These are phyloP conservation scores for Linurgus olivaceus DNA, from an alignment of 2,797 vertebrate species.

Conservation along the genomic window DNA sequence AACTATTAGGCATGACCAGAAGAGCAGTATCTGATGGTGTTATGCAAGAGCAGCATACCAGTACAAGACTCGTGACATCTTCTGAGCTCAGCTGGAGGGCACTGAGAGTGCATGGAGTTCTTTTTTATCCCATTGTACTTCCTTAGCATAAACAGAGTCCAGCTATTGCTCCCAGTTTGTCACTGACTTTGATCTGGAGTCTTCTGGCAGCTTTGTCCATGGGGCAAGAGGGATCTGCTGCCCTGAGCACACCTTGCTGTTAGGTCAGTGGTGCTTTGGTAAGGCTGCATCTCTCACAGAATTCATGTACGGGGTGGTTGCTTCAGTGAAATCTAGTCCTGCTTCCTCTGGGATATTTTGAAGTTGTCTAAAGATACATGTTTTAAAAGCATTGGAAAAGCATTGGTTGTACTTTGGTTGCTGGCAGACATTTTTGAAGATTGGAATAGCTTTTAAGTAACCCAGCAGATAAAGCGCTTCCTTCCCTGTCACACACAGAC, in stretches of 20 bases:
- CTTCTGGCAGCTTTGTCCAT: not conserved
- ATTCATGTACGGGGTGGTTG: accelerated
- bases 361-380: accelerated
- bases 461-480: not conserved
- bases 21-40: not conserved
- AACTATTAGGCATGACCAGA: not conserved
- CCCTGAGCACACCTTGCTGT: not conserved
- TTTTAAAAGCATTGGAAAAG: not conserved
- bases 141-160: not conserved
- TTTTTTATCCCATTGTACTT: not conserved
- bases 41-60: not conserved
- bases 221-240: not conserved
- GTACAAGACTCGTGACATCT: not conserved
- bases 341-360: not conserved
- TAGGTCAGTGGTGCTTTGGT: not conserved
- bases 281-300: not conserved
- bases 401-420: not conserved
- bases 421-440: not conserved
- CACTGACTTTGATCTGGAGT: accelerated
- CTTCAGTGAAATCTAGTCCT: not conserved
- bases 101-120: not conserved
- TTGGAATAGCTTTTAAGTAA: not conserved
- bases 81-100: not conserved
- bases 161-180: not conserved
- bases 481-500: not conserved